These are phyloP conservation scores for Pituophis catenifer DNA, from an alignment of 2,113 vertebrate species.

Conservation along the genomic window DNA sequence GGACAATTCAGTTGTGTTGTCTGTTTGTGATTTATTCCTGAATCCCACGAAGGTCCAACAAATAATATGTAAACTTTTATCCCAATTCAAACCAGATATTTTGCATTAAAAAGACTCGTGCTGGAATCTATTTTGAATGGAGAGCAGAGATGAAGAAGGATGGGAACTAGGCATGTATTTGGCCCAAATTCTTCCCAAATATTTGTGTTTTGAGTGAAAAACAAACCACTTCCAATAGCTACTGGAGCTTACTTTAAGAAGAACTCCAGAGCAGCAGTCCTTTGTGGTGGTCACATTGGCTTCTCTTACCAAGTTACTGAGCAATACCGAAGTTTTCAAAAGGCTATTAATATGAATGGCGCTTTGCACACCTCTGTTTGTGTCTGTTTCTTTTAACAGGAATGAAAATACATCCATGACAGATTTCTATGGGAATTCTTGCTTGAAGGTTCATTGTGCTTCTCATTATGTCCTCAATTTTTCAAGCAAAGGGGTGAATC, in stretches of 20 bases:
- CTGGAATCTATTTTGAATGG: conserved; percentile 52
- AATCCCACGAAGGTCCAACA: conserved; percentile 35
- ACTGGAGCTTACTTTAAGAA: conserved; percentile 54
- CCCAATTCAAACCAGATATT: conserved; percentile 26
- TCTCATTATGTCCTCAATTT: neutral
- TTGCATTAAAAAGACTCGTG: neutral
- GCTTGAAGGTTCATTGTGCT: neutral
- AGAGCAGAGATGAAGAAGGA: conserved; percentile 35
- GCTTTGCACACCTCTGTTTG: neutral
- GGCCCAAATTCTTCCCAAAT: conserved; percentile 58
- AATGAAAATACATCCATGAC: neutral
- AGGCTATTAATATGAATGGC: neutral
- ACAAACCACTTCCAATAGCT: conserved; percentile 60
- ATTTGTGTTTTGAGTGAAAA: conserved; percentile 63
- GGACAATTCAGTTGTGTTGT: conserved; percentile 4
- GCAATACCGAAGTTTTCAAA: conserved; percentile 29
- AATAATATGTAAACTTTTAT: neutral
- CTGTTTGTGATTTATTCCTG: conserved; percentile 42
- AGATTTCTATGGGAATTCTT: neutral
- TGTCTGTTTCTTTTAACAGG: neutral
- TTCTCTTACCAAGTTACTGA: conserved; percentile 46
- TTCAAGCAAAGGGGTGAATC: neutral
- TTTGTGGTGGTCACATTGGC: conserved; percentile 41
- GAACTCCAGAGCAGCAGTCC: conserved; percentile 50
- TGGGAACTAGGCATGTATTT: conserved; percentile 58